phyloP scores from a whole-genome alignment of 2,888 invertebrate species.

The Ptilodon capucinus region DNA sequence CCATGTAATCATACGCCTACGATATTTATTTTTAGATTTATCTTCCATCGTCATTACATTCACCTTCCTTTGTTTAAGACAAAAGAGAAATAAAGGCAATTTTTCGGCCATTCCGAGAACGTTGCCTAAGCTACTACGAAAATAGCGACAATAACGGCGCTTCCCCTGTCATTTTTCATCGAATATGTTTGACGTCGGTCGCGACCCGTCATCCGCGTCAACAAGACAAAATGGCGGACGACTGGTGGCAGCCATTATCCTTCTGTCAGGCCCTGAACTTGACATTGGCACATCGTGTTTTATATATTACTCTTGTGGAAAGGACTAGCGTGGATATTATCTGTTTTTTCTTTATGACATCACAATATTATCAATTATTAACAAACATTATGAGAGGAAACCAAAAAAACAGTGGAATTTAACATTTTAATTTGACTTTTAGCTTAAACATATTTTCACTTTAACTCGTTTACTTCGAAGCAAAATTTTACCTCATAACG shows the following conservation, averaged over 20 bases:
- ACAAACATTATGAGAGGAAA: no score
- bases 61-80: neutral
- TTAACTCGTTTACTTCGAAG: no score
- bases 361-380: no score
- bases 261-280: slow-evolving; percentile 23
- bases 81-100: neutral
- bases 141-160: neutral
- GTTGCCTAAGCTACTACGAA: neutral
- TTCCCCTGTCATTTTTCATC: neutral
- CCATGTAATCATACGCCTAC: no score
- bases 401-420: no score
- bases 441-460: no score
- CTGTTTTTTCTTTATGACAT: no score
- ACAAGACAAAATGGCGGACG: slow-evolving; percentile 18
- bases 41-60: neutral
- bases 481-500: no score
- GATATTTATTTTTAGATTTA: no score
- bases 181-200: slow-evolving; percentile 1
- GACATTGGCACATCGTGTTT: slow-evolving; percentile 13
- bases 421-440: no score
- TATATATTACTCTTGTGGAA: neutral
- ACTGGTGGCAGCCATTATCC: slow-evolving; percentile 13
- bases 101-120: neutral
- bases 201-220: slow-evolving; percentile 7
- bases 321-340: slow-evolving; percentile 5